Conservation (phyloP, 1,140 invertebrate genomes). For the Papilio machaon region DNA sequence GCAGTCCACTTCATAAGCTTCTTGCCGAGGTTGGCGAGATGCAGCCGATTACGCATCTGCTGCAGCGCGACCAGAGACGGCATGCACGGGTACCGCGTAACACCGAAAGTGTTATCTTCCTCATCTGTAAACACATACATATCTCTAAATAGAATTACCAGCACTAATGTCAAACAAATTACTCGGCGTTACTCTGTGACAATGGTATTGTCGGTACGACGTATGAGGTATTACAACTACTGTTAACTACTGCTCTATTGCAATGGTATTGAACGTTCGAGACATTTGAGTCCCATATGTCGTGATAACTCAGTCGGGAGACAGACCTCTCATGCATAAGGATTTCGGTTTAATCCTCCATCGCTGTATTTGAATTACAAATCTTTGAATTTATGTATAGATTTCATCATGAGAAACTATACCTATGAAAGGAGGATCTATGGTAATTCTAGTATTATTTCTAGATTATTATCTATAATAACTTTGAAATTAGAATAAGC, state of each 20-base stretch:
- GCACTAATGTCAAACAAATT: no score
- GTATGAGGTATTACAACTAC: not conserved
- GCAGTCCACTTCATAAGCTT: slow-evolving; percentile 74
- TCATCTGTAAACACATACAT: slow-evolving; percentile 48
- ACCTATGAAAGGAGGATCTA: slow-evolving; percentile 17
- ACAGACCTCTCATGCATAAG: slow-evolving; percentile 33
- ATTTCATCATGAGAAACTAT: slow-evolving; percentile 30
- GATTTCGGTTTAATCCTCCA: slow-evolving; percentile 33
- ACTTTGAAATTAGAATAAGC: no score
- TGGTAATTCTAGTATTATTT: not conserved
- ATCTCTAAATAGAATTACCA: not conserved
- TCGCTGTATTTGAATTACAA: slow-evolving; percentile 34
- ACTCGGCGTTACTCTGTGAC: not conserved
- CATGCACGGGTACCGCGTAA: slow-evolving; percentile 63
- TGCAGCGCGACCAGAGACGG: slow-evolving; percentile 68
- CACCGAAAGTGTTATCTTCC: slow-evolving; percentile 52
- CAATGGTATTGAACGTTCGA: slow-evolving; percentile 14
- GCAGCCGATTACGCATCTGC: slow-evolving; percentile 70
- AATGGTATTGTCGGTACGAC: not conserved
- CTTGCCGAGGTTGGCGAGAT: slow-evolving; percentile 62
- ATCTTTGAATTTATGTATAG: slow-evolving; percentile 39
- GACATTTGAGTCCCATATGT: slow-evolving; percentile 33
- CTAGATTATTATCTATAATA: not conserved
- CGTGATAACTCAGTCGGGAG: slow-evolving; percentile 36
- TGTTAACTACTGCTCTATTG: not conserved